Evolutionary conservation across 2,797 vertebrate species (phyloP).

Genomic region (Caiman crocodilus): DNA sequence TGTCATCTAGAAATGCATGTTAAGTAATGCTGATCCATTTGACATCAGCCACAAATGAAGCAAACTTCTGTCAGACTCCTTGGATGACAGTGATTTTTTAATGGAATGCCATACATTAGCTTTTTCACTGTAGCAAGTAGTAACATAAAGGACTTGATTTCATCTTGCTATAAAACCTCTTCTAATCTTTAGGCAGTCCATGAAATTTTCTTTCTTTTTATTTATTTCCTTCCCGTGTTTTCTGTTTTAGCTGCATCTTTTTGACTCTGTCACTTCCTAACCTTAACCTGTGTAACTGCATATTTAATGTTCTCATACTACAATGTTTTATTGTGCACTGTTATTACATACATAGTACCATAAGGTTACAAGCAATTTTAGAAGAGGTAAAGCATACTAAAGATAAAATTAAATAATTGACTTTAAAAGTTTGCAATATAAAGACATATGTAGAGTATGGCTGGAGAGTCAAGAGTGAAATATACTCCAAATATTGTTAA

Average conservation of each 20-base stretch:
- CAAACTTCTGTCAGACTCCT: not conserved
- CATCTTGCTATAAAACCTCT: not conserved
- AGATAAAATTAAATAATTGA: not conserved
- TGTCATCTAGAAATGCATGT: too few relatives aligned
- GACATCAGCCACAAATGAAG: not conserved
- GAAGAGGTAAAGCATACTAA: not conserved
- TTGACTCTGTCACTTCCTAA: conserved; percentile 21
- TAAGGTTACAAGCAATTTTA: not conserved
- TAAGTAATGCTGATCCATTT: not conserved
- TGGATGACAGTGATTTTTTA: not conserved
- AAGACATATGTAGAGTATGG: not conserved
- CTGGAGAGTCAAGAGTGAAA: not conserved
- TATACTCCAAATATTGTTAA: not conserved
- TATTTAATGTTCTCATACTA: not conserved
- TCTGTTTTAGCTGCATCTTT: not conserved
- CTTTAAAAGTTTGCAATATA: not conserved
- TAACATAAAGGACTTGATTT: not conserved
- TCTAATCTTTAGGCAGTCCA: not conserved
- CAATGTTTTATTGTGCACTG: not conserved
- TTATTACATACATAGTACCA: not conserved
- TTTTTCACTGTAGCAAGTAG: not conserved
- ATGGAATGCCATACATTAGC: rapidly evolving
- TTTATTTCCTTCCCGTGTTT: not conserved
- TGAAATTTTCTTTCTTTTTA: not conserved
- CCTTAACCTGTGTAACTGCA: not conserved